Conservation (phyloP, 2,888 invertebrate genomes). For the Ashinkailepas kermadecensis region DNA sequence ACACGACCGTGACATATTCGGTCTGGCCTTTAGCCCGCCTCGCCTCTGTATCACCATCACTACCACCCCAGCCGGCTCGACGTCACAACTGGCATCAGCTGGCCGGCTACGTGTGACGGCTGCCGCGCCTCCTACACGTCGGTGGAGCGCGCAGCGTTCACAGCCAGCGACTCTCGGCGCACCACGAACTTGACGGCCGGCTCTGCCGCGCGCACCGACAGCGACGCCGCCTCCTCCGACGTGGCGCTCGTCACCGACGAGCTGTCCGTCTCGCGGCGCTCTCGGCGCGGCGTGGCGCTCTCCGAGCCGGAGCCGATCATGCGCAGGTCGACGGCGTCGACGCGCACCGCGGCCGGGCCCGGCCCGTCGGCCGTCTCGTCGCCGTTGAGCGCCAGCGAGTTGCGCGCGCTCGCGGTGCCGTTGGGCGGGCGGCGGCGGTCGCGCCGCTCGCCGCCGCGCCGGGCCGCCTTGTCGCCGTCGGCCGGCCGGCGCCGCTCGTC, state of each 20-base stretch:
- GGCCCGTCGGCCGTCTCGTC: background rate
- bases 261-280: slow-evolving; percentile 18
- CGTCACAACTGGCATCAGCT: no score
- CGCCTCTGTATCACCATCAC: no score
- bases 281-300: slow-evolving; percentile 16
- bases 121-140: background rate
- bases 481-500: slow-evolving; percentile 28
- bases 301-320: slow-evolving; percentile 10
- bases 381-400: slow-evolving; percentile 8
- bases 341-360: background rate
- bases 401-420: background rate
- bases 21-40: no score
- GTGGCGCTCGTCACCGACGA: background rate
- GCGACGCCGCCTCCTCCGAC: background rate
- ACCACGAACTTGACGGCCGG: background rate
- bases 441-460: background rate
- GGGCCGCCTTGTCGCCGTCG: background rate
- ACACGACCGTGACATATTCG: no score
- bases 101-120: background rate
- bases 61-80: no score
- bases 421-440: background rate
- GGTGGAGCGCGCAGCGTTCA: background rate
- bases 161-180: background rate
- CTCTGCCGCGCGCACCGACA: background rate
- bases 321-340: background rate